phyloP scores from a whole-genome alignment of 2,113 vertebrate species.

The Gila orcuttii region DNA sequence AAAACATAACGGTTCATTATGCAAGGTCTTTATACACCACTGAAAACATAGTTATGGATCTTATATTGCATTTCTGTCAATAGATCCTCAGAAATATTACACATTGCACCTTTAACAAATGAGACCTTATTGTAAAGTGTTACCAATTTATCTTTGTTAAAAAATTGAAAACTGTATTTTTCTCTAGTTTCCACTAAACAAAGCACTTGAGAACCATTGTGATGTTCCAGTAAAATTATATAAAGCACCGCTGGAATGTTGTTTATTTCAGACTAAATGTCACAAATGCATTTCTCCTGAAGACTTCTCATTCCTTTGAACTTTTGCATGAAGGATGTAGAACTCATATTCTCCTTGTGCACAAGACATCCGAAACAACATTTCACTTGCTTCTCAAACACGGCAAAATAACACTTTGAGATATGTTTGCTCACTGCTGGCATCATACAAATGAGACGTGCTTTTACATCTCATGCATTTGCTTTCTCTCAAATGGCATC shows the following conservation, averaged over 20 bases:
- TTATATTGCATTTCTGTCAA: too few species aligned
- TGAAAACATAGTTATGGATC: too few species aligned
- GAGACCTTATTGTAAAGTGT: too few species aligned
- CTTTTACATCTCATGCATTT: constrained; percentile 19
- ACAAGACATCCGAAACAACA: constrained; percentile 12
- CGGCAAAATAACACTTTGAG: constrained; percentile 24
- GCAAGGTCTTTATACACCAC: too few species aligned
- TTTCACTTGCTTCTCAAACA: constrained; percentile 23
- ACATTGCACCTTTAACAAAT: too few species aligned
- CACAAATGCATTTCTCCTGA: background rate
- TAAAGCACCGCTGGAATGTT: background rate
- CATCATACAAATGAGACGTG: background rate
- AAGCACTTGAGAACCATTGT: background rate
- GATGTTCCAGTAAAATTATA: background rate
- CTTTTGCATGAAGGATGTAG: background rate
- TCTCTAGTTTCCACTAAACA: background rate
- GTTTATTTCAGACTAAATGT: constrained; percentile 7
- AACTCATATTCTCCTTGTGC: constrained; percentile 17
- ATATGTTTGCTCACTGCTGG: constrained; percentile 8
- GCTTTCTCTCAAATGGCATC: constrained; percentile 8
- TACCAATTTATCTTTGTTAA: too few species aligned
- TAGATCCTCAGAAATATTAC: too few species aligned
- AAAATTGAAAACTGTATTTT: background rate
- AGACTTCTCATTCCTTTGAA: constrained; percentile 37
- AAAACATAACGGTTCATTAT: too few species aligned